These are phyloP conservation scores for Zapornia atra DNA, from an alignment of 2,113 vertebrate species.

Conservation along the genomic window DNA sequence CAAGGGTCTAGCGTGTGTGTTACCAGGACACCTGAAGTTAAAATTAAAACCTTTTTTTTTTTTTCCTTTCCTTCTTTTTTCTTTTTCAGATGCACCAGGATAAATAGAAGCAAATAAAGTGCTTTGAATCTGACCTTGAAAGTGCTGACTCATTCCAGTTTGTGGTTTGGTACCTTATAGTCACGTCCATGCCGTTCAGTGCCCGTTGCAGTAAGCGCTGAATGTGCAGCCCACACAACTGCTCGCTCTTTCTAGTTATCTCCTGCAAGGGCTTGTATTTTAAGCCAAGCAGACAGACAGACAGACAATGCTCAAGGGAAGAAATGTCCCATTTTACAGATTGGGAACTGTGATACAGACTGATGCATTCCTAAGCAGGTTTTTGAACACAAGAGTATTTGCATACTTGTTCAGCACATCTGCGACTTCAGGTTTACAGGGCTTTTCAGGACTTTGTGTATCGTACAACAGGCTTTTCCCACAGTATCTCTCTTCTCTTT, in stretches of 20 bases:
- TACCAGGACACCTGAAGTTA: not conserved
- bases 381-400: conserved; percentile 5
- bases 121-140: not conserved
- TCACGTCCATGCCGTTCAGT: not conserved
- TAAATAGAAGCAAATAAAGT: not conserved
- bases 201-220: not conserved
- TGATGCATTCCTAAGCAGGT: conserved; percentile 24
- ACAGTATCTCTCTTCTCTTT: not conserved
- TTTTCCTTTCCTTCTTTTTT: not conserved
- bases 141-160: not conserved
- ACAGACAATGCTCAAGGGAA: conserved; percentile 30
- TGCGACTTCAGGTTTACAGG: not conserved
- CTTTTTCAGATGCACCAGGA: not conserved
- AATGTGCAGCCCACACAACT: not conserved
- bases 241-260: not conserved
- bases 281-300: not conserved
- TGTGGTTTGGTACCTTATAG: not conserved
- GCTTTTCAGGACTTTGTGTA: not conserved
- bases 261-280: not conserved
- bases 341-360: conserved; percentile 19
- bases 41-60: not conserved
- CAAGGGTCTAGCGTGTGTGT: not conserved
- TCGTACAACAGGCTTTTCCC: not conserved
- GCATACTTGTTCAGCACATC: conserved; percentile 24
- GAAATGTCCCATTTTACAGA: not conserved